These are phyloP conservation scores for Gryllus longicercus DNA, from an alignment of 2,888 invertebrate species.

Conservation along the genomic window DNA sequence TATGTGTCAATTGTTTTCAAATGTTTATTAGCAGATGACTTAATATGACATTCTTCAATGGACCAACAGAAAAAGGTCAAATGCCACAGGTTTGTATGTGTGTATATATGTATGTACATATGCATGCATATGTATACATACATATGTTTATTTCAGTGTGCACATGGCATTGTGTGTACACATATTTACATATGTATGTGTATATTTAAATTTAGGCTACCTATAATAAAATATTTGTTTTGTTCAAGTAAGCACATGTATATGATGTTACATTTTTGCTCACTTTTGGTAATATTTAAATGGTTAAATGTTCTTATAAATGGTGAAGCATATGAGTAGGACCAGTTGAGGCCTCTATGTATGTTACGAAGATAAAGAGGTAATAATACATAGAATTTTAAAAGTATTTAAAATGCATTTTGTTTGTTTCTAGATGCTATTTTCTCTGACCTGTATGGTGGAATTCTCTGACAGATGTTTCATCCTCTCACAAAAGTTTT, in stretches of 20 bases:
- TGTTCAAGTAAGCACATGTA: slow-evolving; percentile 19
- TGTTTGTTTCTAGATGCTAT: no score
- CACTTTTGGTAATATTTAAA: slow-evolving; percentile 22
- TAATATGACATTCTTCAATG: neutral
- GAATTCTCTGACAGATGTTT: no score
- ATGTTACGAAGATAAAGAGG: no score
- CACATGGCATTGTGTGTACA: neutral
- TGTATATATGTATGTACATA: slow-evolving; percentile 23
- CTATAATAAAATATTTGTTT: neutral
- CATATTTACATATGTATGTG: slow-evolving; percentile 12
- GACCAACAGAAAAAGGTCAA: slow-evolving; percentile 17
- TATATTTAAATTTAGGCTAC: neutral
- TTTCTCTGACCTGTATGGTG: no score
- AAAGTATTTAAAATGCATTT: no score
- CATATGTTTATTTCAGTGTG: neutral
- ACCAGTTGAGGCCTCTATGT: neutral
- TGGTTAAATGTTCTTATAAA: slow-evolving; percentile 20
- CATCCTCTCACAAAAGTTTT: no score
- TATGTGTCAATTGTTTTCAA: slow-evolving; percentile 17
- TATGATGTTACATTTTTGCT: slow-evolving; percentile 19
- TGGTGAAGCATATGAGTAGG: neutral
- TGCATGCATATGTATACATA: slow-evolving; percentile 20
- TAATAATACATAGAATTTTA: no score
- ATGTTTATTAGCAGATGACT: slow-evolving; percentile 11
- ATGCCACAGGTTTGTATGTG: slow-evolving; percentile 19